Conservation (phyloP, 2,797 vertebrate species). For the Carcharodon carcharias region DNA sequence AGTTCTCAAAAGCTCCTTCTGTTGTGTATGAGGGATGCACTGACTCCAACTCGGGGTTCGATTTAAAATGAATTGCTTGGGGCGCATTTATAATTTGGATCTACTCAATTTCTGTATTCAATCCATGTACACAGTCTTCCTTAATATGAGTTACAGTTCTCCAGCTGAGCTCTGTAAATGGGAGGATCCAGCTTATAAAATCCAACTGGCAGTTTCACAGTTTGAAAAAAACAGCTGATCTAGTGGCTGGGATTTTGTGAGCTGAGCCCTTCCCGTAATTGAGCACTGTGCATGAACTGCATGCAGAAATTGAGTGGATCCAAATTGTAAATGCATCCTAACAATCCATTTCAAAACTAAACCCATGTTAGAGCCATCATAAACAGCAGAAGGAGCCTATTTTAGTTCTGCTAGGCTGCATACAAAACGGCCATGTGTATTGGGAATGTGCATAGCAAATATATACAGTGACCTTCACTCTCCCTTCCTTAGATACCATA, state of each 20-base stretch:
- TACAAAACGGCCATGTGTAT: not conserved
- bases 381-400: not conserved
- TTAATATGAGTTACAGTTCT: conserved; percentile 31
- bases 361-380: not conserved
- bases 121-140: conserved; percentile 17
- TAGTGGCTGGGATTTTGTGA: conserved; percentile 23
- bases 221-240: conserved; percentile 29
- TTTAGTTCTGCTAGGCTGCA: not conserved
- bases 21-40: conserved; percentile 23
- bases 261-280: conserved; percentile 18
- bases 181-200: conserved; percentile 14
- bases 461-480: too few species aligned
- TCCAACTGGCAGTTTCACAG: conserved; percentile 24
- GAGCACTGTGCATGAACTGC: conserved; percentile 19
- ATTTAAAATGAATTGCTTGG: conserved; percentile 24
- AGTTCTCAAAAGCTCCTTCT: conserved; percentile 15
- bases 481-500: too few species aligned
- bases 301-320: not conserved
- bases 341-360: not conserved
- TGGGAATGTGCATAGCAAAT: not conserved
- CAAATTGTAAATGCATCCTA: conserved; percentile 24
- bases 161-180: conserved; percentile 23
- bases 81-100: conserved; percentile 33
- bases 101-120: not conserved
- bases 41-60: conserved; percentile 16